Conservation (phyloP, 2,113 vertebrate genomes). For the Platysteira castanea region DNA sequence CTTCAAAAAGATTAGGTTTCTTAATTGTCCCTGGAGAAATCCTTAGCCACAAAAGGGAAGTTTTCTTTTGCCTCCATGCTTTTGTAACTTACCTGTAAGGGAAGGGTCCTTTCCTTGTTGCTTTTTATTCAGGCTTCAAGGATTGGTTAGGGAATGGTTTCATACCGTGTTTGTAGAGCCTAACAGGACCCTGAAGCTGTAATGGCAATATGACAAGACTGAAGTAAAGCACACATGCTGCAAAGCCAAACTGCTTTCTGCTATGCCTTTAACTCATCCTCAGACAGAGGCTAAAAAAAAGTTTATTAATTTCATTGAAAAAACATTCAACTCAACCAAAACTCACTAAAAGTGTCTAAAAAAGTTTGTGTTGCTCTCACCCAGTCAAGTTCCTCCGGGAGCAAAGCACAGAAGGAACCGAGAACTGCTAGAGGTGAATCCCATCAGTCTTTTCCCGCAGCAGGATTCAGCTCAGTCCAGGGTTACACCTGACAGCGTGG, state of each 20-base stretch:
- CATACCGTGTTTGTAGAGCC: neutral
- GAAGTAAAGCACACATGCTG: neutral
- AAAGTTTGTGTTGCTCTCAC: neutral
- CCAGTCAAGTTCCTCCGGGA: neutral
- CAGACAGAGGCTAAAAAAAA: neutral
- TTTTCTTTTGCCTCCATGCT: neutral
- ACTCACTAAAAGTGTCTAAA: neutral
- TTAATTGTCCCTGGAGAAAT: neutral
- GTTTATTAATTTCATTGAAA: neutral
- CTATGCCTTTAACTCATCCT: neutral
- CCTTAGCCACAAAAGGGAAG: neutral
- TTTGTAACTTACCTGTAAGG: neutral
- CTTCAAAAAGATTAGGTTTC: neutral
- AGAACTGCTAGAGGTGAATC: rapidly evolving
- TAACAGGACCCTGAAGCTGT: neutral
- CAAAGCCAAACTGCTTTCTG: neutral
- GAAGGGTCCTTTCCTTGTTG: neutral
- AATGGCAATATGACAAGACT: neutral
- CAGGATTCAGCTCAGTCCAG: neutral
- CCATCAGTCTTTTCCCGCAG: neutral
- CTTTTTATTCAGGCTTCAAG: neutral
- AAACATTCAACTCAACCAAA: neutral
- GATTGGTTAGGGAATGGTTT: neutral
- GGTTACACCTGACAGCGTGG: rapidly evolving
- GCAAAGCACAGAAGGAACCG: neutral